Conservation (phyloP, 1,140 invertebrate genomes). For the Phthorimaea operculella region DNA sequence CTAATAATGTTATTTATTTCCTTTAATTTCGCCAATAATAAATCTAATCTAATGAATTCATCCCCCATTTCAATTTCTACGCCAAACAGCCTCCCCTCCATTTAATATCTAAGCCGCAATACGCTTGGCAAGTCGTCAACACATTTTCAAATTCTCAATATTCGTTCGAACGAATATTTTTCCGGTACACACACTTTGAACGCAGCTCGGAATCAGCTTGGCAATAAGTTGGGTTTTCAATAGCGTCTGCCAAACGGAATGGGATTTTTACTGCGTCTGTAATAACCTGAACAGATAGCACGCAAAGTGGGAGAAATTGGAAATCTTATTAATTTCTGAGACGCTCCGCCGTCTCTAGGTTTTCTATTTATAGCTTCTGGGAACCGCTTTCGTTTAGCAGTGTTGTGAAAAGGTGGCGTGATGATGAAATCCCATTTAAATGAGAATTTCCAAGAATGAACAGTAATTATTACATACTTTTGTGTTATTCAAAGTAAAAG, state of each 20-base stretch:
- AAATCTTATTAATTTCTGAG: conserved; percentile 1
- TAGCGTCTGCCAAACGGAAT: background rate
- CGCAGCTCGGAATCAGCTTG: background rate
- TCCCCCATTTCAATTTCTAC: too few relatives aligned
- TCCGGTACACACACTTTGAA: conserved; percentile 1
- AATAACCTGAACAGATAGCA: background rate
- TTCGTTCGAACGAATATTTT: background rate
- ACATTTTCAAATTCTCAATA: background rate
- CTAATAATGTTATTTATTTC: too few relatives aligned
- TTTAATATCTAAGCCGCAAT: too few relatives aligned
- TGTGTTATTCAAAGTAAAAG: too few relatives aligned
- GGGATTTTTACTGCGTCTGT: background rate
- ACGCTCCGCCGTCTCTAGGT: background rate
- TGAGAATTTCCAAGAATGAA: too few relatives aligned
- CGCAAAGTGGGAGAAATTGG: background rate
- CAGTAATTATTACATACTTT: too few relatives aligned
- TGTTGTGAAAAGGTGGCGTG: too few relatives aligned
- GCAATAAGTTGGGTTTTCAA: background rate
- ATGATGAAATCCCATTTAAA: too few relatives aligned
- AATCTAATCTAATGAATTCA: too few relatives aligned
- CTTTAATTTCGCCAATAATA: too few relatives aligned
- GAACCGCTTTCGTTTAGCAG: background rate
- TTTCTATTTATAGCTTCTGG: background rate
- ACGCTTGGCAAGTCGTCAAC: too few relatives aligned
- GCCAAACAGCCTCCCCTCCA: too few relatives aligned